Base-by-base conservation (phyloP, 1,140 invertebrate genomes). In the Caenorhabditis tropicalis region DNA sequence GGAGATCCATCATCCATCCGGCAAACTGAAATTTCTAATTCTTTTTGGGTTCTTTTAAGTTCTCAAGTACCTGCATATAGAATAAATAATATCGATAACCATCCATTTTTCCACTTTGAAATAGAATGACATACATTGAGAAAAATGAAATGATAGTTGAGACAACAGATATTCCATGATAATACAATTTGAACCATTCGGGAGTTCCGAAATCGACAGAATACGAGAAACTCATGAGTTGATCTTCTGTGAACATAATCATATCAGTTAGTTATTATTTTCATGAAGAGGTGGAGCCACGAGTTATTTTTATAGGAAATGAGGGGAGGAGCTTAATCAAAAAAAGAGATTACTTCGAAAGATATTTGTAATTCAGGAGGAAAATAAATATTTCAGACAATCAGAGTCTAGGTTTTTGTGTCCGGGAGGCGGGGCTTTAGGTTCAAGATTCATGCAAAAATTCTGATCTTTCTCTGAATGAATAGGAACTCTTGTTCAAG, bases 21-120 rank as follows among this genome's bases (percentile, higher is more conserved):
- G 65, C 65, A 24, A 74, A 74, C 65, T 74, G 65, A 24, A 74
- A 74, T 12, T 3, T 27, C n/a, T 21, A 33, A 0, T 27, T 36
- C 16, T 27, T 24, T 5, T 1, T 29, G 24, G 0, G 19, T 5
- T 65, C 16, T 2, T 36, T 1, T 29, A 19, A 27, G 31, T 29
- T 36, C 21, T 29, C 0, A 58, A 24, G 53, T 1, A 74, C 65
- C 65, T 74, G 65, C 65, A 74, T 74, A 24, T 74, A 74, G 19
- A 74, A 74, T 46, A 74, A 31, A 9, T 74, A 74, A 31, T 33
- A 74, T 15, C 36, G 19, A 24, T 74, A 74, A 12, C 65, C 65
- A 43, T 74, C 65, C 65, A 74, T 74, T 74, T 74, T 74, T 46
- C 65, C 65, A 74, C 65, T 74, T 74, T 74, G 65, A 43, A 74